phyloP scores from a whole-genome alignment of 2,797 vertebrate genomes.

The Lepilemur ruficaudatus region DNA sequence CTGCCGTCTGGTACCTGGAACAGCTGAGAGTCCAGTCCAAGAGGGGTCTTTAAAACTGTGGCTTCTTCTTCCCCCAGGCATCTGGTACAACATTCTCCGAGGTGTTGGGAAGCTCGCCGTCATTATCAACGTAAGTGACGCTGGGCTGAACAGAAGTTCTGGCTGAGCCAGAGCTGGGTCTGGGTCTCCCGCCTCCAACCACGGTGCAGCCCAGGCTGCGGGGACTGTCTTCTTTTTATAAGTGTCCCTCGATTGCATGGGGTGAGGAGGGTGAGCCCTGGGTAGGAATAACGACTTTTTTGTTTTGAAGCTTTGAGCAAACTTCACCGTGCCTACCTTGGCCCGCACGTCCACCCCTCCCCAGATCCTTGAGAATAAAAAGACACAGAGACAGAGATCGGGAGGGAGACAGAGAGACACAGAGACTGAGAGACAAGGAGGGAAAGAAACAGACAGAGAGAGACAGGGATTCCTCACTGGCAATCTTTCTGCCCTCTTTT shows the following conservation, averaged over 20 bases:
- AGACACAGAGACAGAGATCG: not conserved
- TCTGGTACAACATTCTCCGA: slow-evolving; percentile 98
- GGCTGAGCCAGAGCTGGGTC: no score
- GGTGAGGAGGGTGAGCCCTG: no score
- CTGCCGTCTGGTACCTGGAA: accelerated
- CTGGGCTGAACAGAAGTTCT: accelerated
- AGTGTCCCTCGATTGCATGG: accelerated
- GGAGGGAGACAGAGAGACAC: not conserved
- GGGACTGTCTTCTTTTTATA: accelerated
- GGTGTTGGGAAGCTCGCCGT: slow-evolving; percentile 97
- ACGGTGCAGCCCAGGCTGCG: accelerated
- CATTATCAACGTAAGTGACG: slow-evolving; percentile 95
- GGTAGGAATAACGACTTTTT: accelerated
- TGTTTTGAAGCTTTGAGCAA: not conserved
- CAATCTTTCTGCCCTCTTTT: not conserved
- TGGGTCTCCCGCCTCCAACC: not conserved
- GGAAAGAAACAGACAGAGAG: no score
- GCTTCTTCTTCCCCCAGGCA: slow-evolving; percentile 85
- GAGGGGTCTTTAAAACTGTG: not conserved
- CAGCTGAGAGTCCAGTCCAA: not conserved
- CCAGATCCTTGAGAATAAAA: not conserved
- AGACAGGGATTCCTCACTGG: accelerated
- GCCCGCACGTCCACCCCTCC: not conserved
- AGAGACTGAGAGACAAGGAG: not conserved
- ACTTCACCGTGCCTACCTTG: not conserved